These are phyloP conservation scores for Phrixothrix hirtus DNA, from an alignment of 2,888 invertebrate species.

Conservation along the genomic window DNA sequence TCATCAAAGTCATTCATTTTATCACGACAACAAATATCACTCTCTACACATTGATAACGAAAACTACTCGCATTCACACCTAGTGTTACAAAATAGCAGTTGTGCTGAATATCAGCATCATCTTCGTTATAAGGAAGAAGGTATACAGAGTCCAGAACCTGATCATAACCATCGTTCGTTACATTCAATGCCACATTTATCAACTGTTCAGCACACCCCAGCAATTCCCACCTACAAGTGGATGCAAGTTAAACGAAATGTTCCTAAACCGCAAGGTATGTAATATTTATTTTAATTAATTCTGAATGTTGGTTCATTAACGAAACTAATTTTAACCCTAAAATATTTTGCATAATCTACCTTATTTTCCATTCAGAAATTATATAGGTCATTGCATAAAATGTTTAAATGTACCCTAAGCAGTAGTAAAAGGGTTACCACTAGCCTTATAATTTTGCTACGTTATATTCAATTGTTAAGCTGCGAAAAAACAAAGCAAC, in stretches of 20 bases:
- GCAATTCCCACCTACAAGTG: conserved; percentile 93
- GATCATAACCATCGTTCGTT: conserved; percentile 49
- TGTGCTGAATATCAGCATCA: conserved; percentile 64
- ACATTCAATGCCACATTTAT: conserved; percentile 47
- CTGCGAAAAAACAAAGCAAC: no score
- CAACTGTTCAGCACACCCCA: conserved; percentile 57
- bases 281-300: conserved; percentile 32
- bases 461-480: no score
- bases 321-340: no score
- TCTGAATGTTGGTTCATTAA: not conserved
- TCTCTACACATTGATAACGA: conserved; percentile 44
- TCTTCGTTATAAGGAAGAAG: conserved; percentile 67
- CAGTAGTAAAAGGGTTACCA: no score
- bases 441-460: no score
- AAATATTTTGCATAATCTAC: no score
- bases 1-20: conserved; percentile 55
- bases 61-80: conserved; percentile 54
- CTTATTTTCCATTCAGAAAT: no score
- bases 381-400: not conserved
- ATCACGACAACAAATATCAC: conserved; percentile 62
- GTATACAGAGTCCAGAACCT: conserved; percentile 35
- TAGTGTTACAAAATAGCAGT: conserved; percentile 48
- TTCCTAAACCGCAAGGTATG: conserved; percentile 90
- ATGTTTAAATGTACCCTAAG: not conserved
- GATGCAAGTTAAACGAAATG: conserved; percentile 98